A percentile compares a stretch with the other conserved stretches of the same genome.
phyloP scores from a whole-genome alignment of 2,888 invertebrate genomes.

The Ochropleura leucogaster region DNA sequence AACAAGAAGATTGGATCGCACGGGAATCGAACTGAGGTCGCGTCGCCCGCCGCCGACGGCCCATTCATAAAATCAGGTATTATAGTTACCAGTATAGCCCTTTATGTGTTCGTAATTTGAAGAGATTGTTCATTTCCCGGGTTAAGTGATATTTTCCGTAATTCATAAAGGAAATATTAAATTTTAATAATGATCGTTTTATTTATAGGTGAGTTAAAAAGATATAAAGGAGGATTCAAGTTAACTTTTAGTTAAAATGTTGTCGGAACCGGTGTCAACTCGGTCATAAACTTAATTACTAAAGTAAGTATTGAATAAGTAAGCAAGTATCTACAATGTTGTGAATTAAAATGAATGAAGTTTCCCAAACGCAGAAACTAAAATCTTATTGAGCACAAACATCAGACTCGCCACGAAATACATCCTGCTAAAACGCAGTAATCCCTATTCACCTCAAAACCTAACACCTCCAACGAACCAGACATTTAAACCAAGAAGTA shows the following conservation, averaged over 20 bases:
- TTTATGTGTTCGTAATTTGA: slow-evolving; percentile 45
- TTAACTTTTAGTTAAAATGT: slow-evolving; percentile 13
- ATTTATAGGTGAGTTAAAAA: slow-evolving; percentile 19
- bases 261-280: slow-evolving; percentile 5
- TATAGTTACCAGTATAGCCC: slow-evolving; percentile 39
- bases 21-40: slow-evolving; percentile 54
- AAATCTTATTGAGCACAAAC: slow-evolving; percentile 7
- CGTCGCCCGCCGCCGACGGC: slow-evolving; percentile 37
- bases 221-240: slow-evolving; percentile 10
- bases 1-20: slow-evolving; percentile 61
- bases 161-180: slow-evolving; percentile 12
- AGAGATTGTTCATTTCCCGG: slow-evolving; percentile 46
- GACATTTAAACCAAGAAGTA: slow-evolving; percentile 63
- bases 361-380: not conserved
- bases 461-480: slow-evolving; percentile 61
- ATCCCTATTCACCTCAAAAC: slow-evolving; percentile 54
- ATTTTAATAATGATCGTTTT: slow-evolving; percentile 1
- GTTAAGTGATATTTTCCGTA: slow-evolving; percentile 17
- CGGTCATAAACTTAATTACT: slow-evolving; percentile 20
- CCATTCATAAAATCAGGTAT: slow-evolving; percentile 58
- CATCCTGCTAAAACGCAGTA: slow-evolving; percentile 29
- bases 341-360: not conserved
- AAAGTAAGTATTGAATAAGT: slow-evolving; percentile 12
- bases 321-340: slow-evolving; percentile 11
- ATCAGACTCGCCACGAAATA: not conserved